phyloP scores from a whole-genome alignment of 2,113 vertebrate species.

The Cnemophilus loriae region DNA sequence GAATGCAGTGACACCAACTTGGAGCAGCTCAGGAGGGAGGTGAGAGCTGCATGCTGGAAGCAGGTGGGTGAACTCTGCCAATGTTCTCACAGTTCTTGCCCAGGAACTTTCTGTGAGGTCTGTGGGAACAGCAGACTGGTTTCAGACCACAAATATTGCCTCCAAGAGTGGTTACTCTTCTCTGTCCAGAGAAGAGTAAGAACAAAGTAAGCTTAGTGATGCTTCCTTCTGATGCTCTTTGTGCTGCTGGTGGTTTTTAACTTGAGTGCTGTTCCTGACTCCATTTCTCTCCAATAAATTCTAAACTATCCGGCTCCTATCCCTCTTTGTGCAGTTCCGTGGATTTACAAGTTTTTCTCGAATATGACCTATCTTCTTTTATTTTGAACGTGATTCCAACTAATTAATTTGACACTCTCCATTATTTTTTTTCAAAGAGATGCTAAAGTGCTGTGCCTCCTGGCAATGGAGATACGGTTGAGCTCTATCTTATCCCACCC shows the following conservation, averaged over 20 bases:
- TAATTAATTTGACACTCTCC: background rate
- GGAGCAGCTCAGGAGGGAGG: background rate
- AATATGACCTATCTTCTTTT: background rate
- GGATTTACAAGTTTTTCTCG: background rate
- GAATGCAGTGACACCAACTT: too few species aligned
- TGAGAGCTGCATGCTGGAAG: background rate
- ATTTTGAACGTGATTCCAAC: background rate
- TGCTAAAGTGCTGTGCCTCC: background rate
- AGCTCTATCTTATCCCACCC: background rate
- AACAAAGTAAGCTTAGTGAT: background rate
- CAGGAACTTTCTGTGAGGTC: background rate
- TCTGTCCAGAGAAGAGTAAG: background rate
- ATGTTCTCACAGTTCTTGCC: background rate
- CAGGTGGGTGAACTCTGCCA: background rate
- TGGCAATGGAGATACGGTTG: background rate
- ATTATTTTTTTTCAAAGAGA: background rate
- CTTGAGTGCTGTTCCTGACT: background rate
- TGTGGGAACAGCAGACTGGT: background rate
- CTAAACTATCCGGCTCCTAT: background rate
- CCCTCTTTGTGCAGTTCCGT: fast-evolving
- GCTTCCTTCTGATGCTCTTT: background rate
- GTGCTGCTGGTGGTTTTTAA: background rate
- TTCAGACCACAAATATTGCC: background rate
- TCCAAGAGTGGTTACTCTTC: background rate
- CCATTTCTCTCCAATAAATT: background rate